Conservation (phyloP, 2,113 vertebrate genomes). For the Gulo gulo region DNA sequence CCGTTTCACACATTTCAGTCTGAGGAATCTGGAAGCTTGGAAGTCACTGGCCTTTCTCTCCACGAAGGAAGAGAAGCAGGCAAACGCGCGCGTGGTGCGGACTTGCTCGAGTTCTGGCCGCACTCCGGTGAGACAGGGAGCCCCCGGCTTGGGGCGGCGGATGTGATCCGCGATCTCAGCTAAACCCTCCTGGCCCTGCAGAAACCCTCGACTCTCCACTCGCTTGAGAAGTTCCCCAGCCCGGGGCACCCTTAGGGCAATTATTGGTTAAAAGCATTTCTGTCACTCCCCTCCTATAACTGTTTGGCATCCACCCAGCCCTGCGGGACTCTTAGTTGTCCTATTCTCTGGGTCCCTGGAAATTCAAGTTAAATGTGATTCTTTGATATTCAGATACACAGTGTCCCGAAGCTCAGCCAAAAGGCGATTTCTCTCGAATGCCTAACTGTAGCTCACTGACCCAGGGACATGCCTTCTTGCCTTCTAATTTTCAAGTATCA, state of each 20-base stretch:
- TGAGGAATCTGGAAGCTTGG: not conserved
- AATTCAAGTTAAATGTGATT: not conserved
- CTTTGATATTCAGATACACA: not conserved
- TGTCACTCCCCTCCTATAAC: not conserved
- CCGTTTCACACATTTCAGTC: not conserved
- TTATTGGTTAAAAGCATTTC: slow-evolving; percentile 4
- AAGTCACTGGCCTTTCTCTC: not conserved
- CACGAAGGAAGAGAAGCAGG: not conserved
- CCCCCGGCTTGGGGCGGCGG: rapidly evolving
- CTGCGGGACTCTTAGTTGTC: not conserved
- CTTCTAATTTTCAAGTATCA: not conserved
- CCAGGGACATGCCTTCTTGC: not conserved
- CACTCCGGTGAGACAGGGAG: not conserved
- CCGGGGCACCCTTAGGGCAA: not conserved
- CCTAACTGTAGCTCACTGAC: not conserved
- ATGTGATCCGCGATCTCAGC: not conserved
- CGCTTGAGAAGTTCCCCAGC: not conserved
- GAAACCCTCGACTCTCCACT: not conserved
- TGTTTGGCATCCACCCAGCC: not conserved
- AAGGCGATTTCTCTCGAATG: not conserved
- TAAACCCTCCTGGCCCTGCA: not conserved
- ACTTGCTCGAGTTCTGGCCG: not conserved
- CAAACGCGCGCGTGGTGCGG: rapidly evolving
- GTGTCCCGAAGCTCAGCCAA: not conserved
- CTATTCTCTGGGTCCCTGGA: not conserved